Conservation (phyloP, 2,888 invertebrate genomes). For the Eupeodes latifasciatus region DNA sequence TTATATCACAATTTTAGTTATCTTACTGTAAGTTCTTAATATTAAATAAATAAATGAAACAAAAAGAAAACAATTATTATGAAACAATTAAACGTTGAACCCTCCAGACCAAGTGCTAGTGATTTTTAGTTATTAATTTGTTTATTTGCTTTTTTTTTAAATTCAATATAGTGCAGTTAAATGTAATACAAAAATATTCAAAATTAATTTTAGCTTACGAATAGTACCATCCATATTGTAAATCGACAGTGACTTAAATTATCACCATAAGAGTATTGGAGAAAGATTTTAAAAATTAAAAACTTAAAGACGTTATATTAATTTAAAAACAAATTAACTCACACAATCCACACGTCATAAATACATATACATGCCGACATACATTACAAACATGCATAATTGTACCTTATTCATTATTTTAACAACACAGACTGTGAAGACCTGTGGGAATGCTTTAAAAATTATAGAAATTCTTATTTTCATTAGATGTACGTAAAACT, state of each 20-base stretch:
- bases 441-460: slow-evolving; percentile 34
- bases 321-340: no score
- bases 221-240: slow-evolving; percentile 66
- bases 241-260: slow-evolving; percentile 69
- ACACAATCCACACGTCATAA: not conserved
- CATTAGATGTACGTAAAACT: slow-evolving; percentile 61
- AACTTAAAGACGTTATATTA: no score
- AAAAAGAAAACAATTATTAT: slow-evolving; percentile 5
- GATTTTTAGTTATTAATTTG: slow-evolving; percentile 53
- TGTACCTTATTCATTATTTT: slow-evolving; percentile 49
- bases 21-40: slow-evolving; percentile 40
- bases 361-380: not conserved
- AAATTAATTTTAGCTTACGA: slow-evolving; percentile 50
- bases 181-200: slow-evolving; percentile 26
- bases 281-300: slow-evolving; percentile 24
- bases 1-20: slow-evolving; percentile 56
- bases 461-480: slow-evolving; percentile 49
- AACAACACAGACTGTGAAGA: slow-evolving; percentile 4
- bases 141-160: not conserved
- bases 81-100: slow-evolving; percentile 54
- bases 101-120: slow-evolving; percentile 74
- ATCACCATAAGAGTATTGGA: slow-evolving; percentile 31
- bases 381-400: slow-evolving; percentile 48
- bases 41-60: slow-evolving; percentile 40
- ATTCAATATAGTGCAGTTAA: slow-evolving; percentile 42